phyloP scores from a whole-genome alignment of 92 coral and sea anemone genomes.

The Siderastrea radians region DNA sequence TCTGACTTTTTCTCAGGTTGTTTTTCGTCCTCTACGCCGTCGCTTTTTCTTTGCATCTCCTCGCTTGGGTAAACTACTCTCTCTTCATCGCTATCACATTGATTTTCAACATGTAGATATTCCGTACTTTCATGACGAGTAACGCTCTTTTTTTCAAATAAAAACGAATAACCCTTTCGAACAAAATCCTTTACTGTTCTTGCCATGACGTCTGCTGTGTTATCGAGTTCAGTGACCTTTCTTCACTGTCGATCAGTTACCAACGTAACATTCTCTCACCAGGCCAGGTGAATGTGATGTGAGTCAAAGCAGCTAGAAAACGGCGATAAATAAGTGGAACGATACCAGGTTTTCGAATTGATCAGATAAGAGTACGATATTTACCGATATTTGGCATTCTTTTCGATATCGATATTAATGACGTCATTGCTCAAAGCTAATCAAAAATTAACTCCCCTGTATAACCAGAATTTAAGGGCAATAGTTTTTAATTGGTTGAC shows the following conservation, averaged over 20 bases:
- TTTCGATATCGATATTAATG: too few species aligned
- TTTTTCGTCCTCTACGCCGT: conserved; percentile 37
- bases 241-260: background rate
- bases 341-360: too few species aligned
- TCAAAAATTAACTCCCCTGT: too few species aligned
- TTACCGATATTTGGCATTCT: too few species aligned
- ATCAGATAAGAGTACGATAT: too few species aligned
- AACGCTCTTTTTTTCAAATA: background rate
- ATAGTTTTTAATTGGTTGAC: too few species aligned
- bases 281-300: too few species aligned
- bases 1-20: conserved; percentile 55
- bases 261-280: too few species aligned
- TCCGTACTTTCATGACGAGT: conserved; percentile 24
- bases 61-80: conserved; percentile 57
- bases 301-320: too few species aligned
- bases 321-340: too few species aligned
- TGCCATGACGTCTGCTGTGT: conserved; percentile 10
- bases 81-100: conserved; percentile 52
- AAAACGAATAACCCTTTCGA: conserved; percentile 1
- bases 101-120: conserved; percentile 66
- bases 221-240: background rate
- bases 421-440: too few species aligned
- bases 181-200: conserved; percentile 2
- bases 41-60: conserved; percentile 47
- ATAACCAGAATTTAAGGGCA: too few species aligned